Evolutionary conservation across 2,797 vertebrate genomes (phyloP).

Genomic region (Sandelia bainsii): DNA sequence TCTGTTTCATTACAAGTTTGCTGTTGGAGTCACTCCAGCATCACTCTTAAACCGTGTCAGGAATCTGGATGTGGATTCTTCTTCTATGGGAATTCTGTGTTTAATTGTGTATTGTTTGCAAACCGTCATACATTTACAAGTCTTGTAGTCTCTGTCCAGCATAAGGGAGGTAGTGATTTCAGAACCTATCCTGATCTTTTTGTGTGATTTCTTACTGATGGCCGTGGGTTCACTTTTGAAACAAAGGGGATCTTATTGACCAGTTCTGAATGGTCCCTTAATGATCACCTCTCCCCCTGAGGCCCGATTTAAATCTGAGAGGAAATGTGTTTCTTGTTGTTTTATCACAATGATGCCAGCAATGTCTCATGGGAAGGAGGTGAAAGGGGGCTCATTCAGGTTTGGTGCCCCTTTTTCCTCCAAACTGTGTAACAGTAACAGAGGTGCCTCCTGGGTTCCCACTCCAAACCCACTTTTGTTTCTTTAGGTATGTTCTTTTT

Average conservation of each 20-base stretch:
- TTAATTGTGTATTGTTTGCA: conserved; percentile 38
- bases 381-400: conserved; percentile 54
- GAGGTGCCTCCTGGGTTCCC: conserved; percentile 89
- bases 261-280: conserved; percentile 60
- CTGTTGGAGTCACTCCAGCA: conserved; percentile 51
- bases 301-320: conserved; percentile 25
- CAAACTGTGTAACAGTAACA: conserved; percentile 84
- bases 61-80: conserved; percentile 49
- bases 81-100: conserved; percentile 31
- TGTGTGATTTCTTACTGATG: conserved; percentile 45
- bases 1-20: conserved; percentile 42
- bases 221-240: conserved; percentile 56
- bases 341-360: conserved; percentile 15
- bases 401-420: conserved; percentile 53
- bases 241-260: conserved; percentile 39
- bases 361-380: conserved; percentile 55
- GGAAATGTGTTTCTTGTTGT: conserved; percentile 35
- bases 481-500: conserved; percentile 87
- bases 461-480: conserved; percentile 88
- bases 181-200: conserved; percentile 36
- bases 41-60: conserved; percentile 23
- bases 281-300: conserved; percentile 43
- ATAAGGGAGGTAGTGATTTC: conserved; percentile 51
- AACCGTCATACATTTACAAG: conserved; percentile 24
- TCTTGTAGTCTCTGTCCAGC: conserved; percentile 76